phyloP scores from a whole-genome alignment of 2,888 invertebrate species.

The Lepas anatifera region DNA sequence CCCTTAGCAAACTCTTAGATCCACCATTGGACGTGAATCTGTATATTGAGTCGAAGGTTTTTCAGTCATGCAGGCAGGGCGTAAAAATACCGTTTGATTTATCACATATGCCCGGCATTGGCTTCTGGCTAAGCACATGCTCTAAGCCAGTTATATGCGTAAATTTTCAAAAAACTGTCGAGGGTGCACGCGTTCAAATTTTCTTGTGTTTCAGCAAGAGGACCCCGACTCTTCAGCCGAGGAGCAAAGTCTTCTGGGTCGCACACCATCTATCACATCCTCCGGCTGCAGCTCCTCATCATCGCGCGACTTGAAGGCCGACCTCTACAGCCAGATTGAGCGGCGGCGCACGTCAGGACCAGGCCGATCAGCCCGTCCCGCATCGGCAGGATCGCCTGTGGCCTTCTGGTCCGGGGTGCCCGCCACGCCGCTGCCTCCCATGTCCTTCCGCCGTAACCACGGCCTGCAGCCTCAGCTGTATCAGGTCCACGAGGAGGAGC shows the following conservation, averaged over 20 bases:
- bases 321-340: constrained; percentile 27
- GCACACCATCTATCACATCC: constrained; percentile 29
- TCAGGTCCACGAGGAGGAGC: constrained; percentile 25
- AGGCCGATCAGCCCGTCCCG: constrained; percentile 27
- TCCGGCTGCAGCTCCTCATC: constrained; percentile 30
- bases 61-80: no score
- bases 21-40: no score
- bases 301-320: constrained; percentile 29
- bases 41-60: no score
- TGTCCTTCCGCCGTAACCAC: neutral
- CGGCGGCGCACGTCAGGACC: neutral
- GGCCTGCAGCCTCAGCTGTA: constrained; percentile 17
- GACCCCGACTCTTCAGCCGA: neutral
- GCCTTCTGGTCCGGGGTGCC: constrained; percentile 20
- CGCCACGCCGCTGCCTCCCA: neutral
- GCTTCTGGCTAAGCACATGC: no score
- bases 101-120: no score
- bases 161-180: no score
- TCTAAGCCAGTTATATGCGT: neutral
- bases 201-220: no score
- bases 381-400: constrained; percentile 31
- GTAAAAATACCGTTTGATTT: no score
- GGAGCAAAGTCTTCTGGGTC: neutral
- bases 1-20: no score
- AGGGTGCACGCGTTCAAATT: no score